These are phyloP conservation scores for Eilema caniola DNA, from an alignment of 2,888 invertebrate species.

Conservation along the genomic window DNA sequence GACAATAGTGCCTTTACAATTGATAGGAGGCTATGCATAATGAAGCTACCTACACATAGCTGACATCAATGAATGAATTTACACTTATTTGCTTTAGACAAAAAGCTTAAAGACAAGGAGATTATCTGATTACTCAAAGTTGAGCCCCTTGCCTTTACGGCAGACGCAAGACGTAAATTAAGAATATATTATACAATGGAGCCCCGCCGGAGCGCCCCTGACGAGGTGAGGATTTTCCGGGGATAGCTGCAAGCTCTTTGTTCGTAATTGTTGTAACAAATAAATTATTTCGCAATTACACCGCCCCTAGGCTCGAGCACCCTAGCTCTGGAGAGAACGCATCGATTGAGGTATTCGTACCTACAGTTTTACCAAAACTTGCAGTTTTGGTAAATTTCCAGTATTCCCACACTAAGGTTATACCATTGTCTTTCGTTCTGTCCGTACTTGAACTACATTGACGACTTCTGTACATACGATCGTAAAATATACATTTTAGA, in stretches of 20 bases:
- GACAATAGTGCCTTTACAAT: not conserved
- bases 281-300: not conserved
- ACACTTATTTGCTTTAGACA: conserved; percentile 1
- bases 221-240: not conserved
- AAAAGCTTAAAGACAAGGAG: conserved; percentile 4
- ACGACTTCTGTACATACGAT: not conserved
- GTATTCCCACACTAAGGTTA: not conserved
- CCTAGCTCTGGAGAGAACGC: not conserved
- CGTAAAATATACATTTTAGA: not conserved
- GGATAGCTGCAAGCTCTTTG: not conserved
- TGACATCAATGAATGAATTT: not conserved
- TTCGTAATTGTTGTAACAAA: conserved; percentile 4
- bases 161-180: not conserved
- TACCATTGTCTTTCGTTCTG: not conserved
- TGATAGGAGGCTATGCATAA: not conserved
- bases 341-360: not conserved
- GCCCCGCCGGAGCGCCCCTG: not conserved
- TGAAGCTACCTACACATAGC: not conserved
- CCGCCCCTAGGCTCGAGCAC: not conserved
- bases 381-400: too few species aligned
- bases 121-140: conserved; percentile 1
- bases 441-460: not conserved
- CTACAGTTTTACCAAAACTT: too few species aligned
- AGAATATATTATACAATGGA: conserved; percentile 3
- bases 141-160: not conserved